Evolutionary conservation across 2,113 vertebrate species (phyloP), one percentile per base, ranked within the genome.

Genomic region (Xenopus borealis): DNA sequence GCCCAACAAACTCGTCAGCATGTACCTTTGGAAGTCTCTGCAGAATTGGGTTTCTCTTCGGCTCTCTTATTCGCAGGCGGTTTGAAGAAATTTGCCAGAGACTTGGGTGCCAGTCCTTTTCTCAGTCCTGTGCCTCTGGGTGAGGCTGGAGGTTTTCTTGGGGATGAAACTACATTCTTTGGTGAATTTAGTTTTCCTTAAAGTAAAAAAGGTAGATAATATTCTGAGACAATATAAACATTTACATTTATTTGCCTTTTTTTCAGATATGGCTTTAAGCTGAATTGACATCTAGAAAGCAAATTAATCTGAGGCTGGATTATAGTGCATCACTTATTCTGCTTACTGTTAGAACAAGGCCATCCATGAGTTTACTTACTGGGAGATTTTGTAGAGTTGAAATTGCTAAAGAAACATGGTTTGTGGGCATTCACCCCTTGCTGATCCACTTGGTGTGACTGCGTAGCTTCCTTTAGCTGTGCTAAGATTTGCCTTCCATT

Each of bases 381-480:
- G 70, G 91, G 92, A 75, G 91, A 92, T 62, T 84, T 92, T 78
- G 75, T 45, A 71, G 79, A 79, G 79, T 47, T 85, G 68, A 86
- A 92, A 55, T 78, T 93, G 86, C 79, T 94, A 81, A 96, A 94
- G 85, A 94, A 98, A 75, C 91, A 87, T 67, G 96, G 95, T 52
- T 97, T 98, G 69, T 94, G 89, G 71, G 92, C 83, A 62, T 90
- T 93, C 61, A 91, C 81, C 67, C 88, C 91, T 86, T 81, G 91
- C 27, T 88, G 90, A 78, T 95, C 92, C 82, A 98, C 95, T 78
- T 96, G 94, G 82, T 98, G 95, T 74, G 96, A 98, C 84, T 97
- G 96, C 45, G 96, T 98, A 18, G 95, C 95, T 85, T 98, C 97
- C 72, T 91, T 96, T 17, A 98, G 87, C 71, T 98, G 96, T 71